Conservation (phyloP, 2,888 invertebrate genomes). For the Phengaris alcon region DNA sequence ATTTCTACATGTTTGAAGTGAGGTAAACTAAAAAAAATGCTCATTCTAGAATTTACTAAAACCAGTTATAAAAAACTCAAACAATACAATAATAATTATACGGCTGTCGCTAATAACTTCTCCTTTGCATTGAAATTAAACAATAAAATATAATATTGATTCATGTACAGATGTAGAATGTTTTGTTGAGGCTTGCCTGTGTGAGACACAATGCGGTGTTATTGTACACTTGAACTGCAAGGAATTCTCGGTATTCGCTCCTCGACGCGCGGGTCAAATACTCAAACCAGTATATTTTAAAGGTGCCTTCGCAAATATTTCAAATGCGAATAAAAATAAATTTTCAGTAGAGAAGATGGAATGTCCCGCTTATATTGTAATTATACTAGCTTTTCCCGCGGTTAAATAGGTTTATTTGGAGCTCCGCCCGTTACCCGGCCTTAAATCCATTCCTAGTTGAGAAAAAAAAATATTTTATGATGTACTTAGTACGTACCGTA, state of each 20-base stretch:
- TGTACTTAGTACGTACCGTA: too few relatives aligned
- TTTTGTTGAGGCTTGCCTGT: neutral
- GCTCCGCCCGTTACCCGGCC: too few relatives aligned
- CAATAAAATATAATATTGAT: constrained; percentile 10
- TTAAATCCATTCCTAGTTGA: too few relatives aligned
- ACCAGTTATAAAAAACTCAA: neutral
- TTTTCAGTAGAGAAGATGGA: too few relatives aligned
- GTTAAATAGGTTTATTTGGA: too few relatives aligned
- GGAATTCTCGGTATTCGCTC: neutral
- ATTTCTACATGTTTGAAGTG: neutral
- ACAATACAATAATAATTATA: neutral
- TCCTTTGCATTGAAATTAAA: neutral
- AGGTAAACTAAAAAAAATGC: neutral
- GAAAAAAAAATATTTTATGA: too few relatives aligned
- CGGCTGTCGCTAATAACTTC: neutral
- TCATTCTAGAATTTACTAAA: neutral
- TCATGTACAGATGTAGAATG: neutral
- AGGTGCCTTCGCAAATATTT: neutral
- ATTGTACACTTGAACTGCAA: neutral
- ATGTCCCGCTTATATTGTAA: too few relatives aligned
- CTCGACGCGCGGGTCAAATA: neutral
- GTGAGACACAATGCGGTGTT: neutral
- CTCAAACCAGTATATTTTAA: neutral
- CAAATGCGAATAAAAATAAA: too few relatives aligned
- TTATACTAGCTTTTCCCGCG: too few relatives aligned